These are phyloP conservation scores for Myotis vivesi DNA, from an alignment of 2,797 vertebrate genomes.

Conservation along the genomic window DNA sequence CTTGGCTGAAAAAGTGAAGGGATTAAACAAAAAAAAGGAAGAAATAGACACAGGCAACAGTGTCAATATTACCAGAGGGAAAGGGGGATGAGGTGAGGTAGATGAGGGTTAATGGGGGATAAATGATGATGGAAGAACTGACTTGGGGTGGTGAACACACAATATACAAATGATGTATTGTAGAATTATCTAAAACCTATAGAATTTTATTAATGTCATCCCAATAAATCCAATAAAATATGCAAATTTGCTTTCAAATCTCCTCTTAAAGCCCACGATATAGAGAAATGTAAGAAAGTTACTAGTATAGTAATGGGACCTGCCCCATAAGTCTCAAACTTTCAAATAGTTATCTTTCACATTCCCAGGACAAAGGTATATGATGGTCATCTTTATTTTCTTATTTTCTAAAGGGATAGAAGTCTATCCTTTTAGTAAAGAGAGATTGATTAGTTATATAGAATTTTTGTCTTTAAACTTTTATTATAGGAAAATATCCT, in stretches of 20 bases:
- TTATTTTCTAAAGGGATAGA: conserved; percentile 18
- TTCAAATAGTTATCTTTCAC: not conserved
- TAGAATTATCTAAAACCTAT: not conserved
- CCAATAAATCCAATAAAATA: not conserved
- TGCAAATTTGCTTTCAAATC: not conserved
- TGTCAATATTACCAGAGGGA: not conserved
- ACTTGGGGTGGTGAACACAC: not conserved
- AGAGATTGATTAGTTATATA: not conserved
- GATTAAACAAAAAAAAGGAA: not conserved
- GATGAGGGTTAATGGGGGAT: not conserved
- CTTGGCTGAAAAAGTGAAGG: not conserved
- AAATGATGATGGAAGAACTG: not conserved
- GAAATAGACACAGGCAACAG: not conserved
- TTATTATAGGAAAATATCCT: not conserved
- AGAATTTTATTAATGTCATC: not conserved
- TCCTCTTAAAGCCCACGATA: not conserved
- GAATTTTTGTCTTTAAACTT: not conserved
- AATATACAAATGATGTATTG: not conserved
- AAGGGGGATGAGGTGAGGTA: not conserved
- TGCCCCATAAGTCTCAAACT: not conserved
- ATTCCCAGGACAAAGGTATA: not conserved
- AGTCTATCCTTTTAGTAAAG: not conserved
- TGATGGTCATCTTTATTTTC: not conserved
- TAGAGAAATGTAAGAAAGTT: not conserved
- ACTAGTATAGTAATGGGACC: not conserved